Conservation (phyloP, 2,888 invertebrate genomes). For the Hetaerina titia region DNA sequence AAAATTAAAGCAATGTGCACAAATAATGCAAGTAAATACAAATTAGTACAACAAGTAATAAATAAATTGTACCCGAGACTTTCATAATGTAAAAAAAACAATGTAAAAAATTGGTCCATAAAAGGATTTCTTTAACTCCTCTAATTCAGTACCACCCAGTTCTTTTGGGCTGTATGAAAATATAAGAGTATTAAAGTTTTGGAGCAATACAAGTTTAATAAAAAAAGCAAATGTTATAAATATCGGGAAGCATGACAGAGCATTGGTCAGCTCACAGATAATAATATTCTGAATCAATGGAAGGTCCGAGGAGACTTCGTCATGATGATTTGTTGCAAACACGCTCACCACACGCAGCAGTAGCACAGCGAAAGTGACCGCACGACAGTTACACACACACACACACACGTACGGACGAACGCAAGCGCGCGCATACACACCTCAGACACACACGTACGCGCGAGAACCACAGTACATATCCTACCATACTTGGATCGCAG, state of each 20-base stretch:
- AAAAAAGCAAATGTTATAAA: conserved; percentile 64
- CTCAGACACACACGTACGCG: not conserved
- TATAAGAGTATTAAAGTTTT: conserved; percentile 61
- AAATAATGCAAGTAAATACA: conserved; percentile 61
- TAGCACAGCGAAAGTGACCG: conserved; percentile 52
- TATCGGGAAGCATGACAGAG: conserved; percentile 64
- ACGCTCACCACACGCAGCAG: conserved; percentile 31
- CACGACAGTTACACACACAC: conserved; percentile 51
- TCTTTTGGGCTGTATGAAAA: conserved; percentile 66
- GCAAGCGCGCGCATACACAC: not conserved
- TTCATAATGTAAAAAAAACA: not conserved
- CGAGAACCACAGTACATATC: not conserved
- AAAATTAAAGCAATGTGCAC: conserved; percentile 18
- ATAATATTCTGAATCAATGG: conserved; percentile 23
- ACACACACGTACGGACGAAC: not conserved
- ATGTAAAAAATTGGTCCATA: conserved; percentile 60
- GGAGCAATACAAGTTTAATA: conserved; percentile 63
- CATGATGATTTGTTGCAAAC: not conserved
- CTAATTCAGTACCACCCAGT: conserved; percentile 57
- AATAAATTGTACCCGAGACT: not conserved
- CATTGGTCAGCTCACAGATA: conserved; percentile 60
- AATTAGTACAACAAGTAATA: not conserved
- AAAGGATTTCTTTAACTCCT: conserved; percentile 6
- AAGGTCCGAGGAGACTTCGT: conserved; percentile 30
- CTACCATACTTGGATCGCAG: not conserved